A percentile compares a stretch with the other conserved stretches of the same genome.
These are phyloP conservation scores for Micropoecilia bifurca DNA, from an alignment of 2,797 vertebrate species.

Conservation along the genomic window DNA sequence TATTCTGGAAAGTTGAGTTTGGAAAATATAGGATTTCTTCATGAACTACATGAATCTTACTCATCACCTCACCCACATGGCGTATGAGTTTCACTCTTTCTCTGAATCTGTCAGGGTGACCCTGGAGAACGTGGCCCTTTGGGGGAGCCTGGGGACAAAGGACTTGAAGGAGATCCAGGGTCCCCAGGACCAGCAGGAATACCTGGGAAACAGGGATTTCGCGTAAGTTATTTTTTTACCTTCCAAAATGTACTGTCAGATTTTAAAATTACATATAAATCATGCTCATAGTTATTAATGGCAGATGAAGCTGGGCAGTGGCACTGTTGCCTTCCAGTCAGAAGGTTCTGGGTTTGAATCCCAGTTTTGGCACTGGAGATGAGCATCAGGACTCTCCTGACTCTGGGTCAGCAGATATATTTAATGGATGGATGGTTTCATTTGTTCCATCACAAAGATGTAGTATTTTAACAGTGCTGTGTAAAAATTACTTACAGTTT, in stretches of 20 bases:
- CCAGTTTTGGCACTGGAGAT: no score
- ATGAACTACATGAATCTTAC: not conserved
- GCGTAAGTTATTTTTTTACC: conserved; percentile 76
- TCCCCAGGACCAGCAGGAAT: conserved; percentile 80
- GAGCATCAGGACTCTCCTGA: no score
- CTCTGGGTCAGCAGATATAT: no score
- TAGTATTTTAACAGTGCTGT: not conserved
- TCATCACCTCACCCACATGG: not conserved
- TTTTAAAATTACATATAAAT: not conserved
- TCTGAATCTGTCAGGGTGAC: conserved; percentile 82
- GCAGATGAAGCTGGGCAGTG: not conserved
- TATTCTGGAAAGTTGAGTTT: not conserved
- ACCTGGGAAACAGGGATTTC: conserved; percentile 86
- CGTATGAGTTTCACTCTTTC: conserved; percentile 6
- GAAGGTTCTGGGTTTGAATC: no score
- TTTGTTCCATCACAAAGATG: not conserved
- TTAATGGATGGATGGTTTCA: not conserved
- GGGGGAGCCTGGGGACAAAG: conserved; percentile 92
- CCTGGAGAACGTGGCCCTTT: conserved; percentile 85
- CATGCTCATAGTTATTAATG: not conserved
- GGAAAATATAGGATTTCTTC: not conserved
- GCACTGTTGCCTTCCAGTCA: no score
- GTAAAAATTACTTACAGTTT: not conserved
- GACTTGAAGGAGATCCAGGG: conserved; percentile 85
- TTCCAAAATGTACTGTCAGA: not conserved